Percentiles rank a stretch among this genome's conserved stretches.
Evolutionary conservation across 2,797 vertebrate genomes (phyloP).

Genomic region (Galagoides demidoff): DNA sequence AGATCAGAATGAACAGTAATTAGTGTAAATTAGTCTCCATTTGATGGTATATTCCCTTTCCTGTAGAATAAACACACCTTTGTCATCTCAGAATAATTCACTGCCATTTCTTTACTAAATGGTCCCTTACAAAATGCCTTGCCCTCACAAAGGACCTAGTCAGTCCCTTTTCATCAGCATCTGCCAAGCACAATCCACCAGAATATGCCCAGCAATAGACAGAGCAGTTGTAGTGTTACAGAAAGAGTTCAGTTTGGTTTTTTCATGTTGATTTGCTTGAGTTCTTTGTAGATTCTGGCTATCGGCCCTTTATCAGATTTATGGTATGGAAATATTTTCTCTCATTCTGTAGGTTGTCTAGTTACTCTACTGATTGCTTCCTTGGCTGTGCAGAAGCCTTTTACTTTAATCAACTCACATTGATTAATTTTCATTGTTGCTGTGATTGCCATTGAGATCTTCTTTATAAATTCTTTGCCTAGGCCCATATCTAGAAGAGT

Average conservation of each 20-base stretch:
- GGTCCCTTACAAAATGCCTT: not conserved
- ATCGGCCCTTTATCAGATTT: too few species aligned
- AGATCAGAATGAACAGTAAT: slow-evolving; percentile 17
- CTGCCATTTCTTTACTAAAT: not conserved
- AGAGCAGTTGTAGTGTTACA: not conserved
- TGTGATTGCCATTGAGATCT: too few species aligned
- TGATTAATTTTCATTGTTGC: too few species aligned
- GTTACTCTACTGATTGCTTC: too few species aligned
- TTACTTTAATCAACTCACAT: too few species aligned
- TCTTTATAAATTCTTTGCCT: too few species aligned
- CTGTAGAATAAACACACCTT: not conserved
- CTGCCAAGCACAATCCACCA: not conserved
- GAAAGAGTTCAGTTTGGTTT: not conserved
- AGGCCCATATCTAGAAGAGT: too few species aligned
- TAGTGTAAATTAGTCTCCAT: not conserved
- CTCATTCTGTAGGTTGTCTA: too few species aligned
- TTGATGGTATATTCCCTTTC: not conserved
- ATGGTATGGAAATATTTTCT: too few species aligned
- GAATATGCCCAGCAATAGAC: not conserved
- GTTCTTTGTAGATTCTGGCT: too few species aligned
- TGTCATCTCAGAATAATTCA: not conserved
- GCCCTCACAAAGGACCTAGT: not conserved
- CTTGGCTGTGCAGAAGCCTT: too few species aligned
- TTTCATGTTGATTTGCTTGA: too few species aligned
- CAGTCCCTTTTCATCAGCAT: not conserved